These are phyloP conservation scores for Apantesis nais DNA, from an alignment of 2,888 invertebrate species.

Conservation along the genomic window DNA sequence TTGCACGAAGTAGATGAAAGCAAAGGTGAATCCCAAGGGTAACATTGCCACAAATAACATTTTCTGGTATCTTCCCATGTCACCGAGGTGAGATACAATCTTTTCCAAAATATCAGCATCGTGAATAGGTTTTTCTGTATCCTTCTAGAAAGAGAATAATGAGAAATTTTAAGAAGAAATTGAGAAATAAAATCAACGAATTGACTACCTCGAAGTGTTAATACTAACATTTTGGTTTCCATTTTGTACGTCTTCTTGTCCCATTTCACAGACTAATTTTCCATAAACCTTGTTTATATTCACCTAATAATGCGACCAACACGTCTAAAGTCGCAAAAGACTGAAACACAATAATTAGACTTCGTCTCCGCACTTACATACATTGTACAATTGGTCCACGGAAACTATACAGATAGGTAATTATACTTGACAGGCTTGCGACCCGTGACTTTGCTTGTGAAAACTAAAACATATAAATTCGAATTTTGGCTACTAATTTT, in stretches of 20 bases:
- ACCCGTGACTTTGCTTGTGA: neutral
- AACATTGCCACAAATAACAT: slow-evolving; percentile 66
- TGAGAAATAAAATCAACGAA: neutral
- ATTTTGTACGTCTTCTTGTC: neutral
- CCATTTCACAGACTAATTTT: neutral
- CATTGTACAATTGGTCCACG: neutral
- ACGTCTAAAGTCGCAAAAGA: neutral
- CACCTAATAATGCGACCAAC: neutral
- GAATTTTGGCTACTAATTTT: neutral
- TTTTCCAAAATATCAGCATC: slow-evolving; percentile 56
- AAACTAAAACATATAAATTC: neutral
- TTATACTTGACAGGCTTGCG: neutral
- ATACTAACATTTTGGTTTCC: neutral
- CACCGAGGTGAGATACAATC: slow-evolving; percentile 65
- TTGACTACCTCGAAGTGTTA: neutral
- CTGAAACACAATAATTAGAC: slow-evolving; percentile 2
- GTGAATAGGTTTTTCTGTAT: neutral
- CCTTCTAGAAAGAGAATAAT: neutral
- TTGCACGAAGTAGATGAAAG: slow-evolving; percentile 72
- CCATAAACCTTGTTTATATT: neutral
- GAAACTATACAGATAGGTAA: neutral
- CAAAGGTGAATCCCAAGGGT: slow-evolving; percentile 69
- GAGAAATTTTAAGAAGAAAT: neutral
- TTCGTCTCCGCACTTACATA: neutral
- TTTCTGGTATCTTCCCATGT: slow-evolving; percentile 71